These are phyloP conservation scores for Ictalurus punctatus DNA, from an alignment of 2,113 vertebrate genomes.

Conservation along the genomic window DNA sequence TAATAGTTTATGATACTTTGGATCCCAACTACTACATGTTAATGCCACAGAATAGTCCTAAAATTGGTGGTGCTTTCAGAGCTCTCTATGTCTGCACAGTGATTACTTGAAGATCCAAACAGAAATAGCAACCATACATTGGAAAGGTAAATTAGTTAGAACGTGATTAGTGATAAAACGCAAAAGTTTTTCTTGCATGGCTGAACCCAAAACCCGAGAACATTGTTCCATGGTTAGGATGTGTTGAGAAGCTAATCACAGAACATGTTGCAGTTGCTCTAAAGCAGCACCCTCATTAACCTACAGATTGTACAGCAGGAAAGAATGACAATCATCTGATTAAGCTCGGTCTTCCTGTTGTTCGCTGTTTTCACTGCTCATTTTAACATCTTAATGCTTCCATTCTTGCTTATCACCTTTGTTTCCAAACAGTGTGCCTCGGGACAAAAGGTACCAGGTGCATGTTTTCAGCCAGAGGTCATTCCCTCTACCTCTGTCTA, in stretches of 20 bases:
- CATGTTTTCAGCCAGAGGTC: not conserved
- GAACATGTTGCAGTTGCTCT: slow-evolving; percentile 37
- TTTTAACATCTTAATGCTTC: not conserved
- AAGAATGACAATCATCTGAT: slow-evolving; percentile 35
- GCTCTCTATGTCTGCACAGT: slow-evolving; percentile 13
- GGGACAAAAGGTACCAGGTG: not conserved
- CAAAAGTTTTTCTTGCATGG: slow-evolving; percentile 1
- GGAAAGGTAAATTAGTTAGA: slow-evolving; percentile 48
- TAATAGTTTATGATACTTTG: not conserved
- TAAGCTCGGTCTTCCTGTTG: not conserved
- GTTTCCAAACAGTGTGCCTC: not conserved
- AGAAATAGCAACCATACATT: slow-evolving; percentile 16
- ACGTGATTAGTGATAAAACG: slow-evolving; percentile 45
- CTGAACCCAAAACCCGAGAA: slow-evolving; percentile 12
- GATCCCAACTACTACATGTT: not conserved
- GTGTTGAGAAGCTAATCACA: slow-evolving; percentile 52
- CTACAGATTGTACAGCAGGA: slow-evolving; percentile 34
- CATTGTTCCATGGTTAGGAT: slow-evolving; percentile 29
- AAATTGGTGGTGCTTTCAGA: not conserved
- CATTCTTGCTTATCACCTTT: not conserved
- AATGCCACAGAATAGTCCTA: not conserved
- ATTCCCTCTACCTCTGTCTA: not conserved
- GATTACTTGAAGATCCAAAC: not conserved
- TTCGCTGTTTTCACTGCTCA: not conserved
- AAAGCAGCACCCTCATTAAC: slow-evolving; percentile 42